Base-by-base conservation (phyloP, 2,113 vertebrate genomes). In the Forbesichthys papilliferus region DNA sequence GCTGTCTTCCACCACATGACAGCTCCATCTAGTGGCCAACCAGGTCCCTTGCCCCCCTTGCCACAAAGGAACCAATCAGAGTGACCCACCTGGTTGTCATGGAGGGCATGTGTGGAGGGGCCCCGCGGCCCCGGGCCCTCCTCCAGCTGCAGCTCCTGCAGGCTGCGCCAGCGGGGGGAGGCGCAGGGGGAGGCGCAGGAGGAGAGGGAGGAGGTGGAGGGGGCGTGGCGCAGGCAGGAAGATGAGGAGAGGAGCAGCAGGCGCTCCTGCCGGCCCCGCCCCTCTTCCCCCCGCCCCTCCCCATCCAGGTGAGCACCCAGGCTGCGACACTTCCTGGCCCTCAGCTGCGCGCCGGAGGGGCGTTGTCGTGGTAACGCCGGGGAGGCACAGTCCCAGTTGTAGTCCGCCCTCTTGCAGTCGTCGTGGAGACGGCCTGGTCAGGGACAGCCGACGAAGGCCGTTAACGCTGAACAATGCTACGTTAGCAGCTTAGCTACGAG, bases 321-420 rank as follows among this genome's bases (percentile, higher is more conserved):
- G 61, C 93, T 94, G 60, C 83, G 88, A 49, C 86, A 93, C 89
- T 91, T 87, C 20, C 93, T 71, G 79, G 49, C 88, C 46, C 79
- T 82, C 36, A 81, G 18, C 0, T 16, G 71, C 61, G 63, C 52
- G 5, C 46, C 71, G 0, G 58, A 1, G 0, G 76, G 48, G 1
- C 59, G 79, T 4, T 16, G 62, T 2, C 9, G 56, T 1, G 14
- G 1, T 0, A 36, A 54, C 0, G 82, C 61, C 0, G 85, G 68
- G 0, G 71, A 13, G 64, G 51, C 0, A n/a, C 71, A 71, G 71
- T 62, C 58, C 1, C 71, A 61, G 8, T 82, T 68, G 0, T 72
- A 84, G 56, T 64, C 73, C 0, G 14, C 55, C 0, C 82, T 74
- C 11, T 77, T 68, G 0, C 0, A 36, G 59, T 84, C 67, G 0